Percentiles rank a stretch among this genome's conserved stretches.
Conservation (phyloP, 2,888 invertebrate species). For the Calameuta idolon region DNA sequence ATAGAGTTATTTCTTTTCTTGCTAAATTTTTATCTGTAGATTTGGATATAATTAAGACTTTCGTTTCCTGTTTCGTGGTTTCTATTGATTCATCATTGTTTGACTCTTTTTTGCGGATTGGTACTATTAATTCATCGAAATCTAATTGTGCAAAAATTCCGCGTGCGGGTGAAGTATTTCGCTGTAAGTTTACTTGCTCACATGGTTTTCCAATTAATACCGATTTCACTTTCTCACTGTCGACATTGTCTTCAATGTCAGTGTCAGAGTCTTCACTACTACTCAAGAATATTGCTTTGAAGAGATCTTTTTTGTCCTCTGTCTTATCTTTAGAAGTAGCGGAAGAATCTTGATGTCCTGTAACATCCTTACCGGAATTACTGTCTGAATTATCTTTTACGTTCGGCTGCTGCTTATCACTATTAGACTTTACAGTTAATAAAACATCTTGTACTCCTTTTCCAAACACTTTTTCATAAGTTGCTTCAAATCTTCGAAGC, state of each 20-base stretch:
- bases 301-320: constrained; percentile 80
- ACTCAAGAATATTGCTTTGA: constrained; percentile 89
- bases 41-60: neutral
- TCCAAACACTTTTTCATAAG: constrained; percentile 56
- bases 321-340: constrained; percentile 41
- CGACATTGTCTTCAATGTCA: constrained; percentile 59
- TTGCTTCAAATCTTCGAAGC: constrained; percentile 45
- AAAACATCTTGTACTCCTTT: constrained; percentile 12
- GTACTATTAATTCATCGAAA: constrained; percentile 69
- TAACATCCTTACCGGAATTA: neutral
- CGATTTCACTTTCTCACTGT: constrained; percentile 49
- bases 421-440: neutral
- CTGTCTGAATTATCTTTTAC: neutral
- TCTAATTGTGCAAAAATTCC: constrained; percentile 79
- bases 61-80: neutral
- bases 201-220: constrained; percentile 59
- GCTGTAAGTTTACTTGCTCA: constrained; percentile 70
- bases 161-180: constrained; percentile 78
- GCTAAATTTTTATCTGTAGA: neutral
- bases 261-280: constrained; percentile 78
- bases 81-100: neutral
- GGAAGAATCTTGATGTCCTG: neutral
- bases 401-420: neutral
- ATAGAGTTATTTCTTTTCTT: neutral
- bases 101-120: constrained; percentile 6